phyloP scores from a whole-genome alignment of 2,113 vertebrate genomes.

The Seriola dumerili region DNA sequence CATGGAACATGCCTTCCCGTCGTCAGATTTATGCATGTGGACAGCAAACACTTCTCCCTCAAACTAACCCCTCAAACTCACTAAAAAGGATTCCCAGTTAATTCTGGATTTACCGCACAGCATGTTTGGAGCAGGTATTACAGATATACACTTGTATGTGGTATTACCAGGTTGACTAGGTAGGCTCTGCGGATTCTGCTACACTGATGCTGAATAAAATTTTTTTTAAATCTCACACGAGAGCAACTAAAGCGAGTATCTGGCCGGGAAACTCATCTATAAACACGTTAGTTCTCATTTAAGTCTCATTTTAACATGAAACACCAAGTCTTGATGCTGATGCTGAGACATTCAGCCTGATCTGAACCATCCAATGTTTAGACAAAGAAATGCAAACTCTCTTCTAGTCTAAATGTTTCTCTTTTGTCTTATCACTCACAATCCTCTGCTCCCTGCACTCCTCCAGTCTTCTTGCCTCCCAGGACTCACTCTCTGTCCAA shows the following conservation, averaged over 20 bases:
- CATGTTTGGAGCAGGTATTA: conserved; percentile 36
- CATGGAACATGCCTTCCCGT: conserved; percentile 39
- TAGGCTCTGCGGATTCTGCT: conserved; percentile 16
- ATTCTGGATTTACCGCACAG: conserved; percentile 37
- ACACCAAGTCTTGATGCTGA: conserved; percentile 7
- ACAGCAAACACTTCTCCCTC: conserved; percentile 44
- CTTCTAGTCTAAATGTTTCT: conserved; percentile 74
- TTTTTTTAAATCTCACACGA: conserved; percentile 18
- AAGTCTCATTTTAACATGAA: conserved; percentile 26
- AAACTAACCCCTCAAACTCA: conserved; percentile 32
- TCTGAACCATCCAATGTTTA: conserved; percentile 62
- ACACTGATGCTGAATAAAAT: conserved; percentile 11
- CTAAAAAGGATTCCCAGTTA: conserved; percentile 46
- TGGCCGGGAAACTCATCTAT: conserved; percentile 11
- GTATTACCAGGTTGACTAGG: neutral
- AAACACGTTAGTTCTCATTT: conserved; percentile 29
- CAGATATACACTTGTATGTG: conserved; percentile 25
- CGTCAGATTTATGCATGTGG: conserved; percentile 47
- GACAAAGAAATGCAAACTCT: conserved; percentile 64
- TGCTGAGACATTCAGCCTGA: conserved; percentile 33
- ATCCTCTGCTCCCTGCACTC: conserved; percentile 68
- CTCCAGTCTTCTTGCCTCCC: conserved; percentile 72
- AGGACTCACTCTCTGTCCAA: conserved; percentile 70
- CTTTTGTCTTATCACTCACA: conserved; percentile 77
- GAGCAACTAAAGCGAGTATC: conserved; percentile 12